A percentile compares a stretch with the other conserved stretches of the same genome.
Conservation (phyloP, 2,113 vertebrate species). For the Cyprinodon tularosa region DNA sequence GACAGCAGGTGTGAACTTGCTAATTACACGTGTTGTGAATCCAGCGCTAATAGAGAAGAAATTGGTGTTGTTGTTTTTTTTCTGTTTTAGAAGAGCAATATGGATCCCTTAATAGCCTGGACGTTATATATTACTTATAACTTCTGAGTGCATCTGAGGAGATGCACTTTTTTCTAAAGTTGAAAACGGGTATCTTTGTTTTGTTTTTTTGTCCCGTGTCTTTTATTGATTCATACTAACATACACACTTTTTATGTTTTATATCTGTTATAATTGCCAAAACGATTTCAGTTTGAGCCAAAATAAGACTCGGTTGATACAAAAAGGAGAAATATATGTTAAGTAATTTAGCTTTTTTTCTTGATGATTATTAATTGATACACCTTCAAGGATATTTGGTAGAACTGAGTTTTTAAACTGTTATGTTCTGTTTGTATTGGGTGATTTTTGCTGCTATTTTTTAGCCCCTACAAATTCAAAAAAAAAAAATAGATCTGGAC, state of each 20-base stretch:
- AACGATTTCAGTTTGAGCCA: too few relatives aligned
- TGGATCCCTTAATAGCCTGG: background rate
- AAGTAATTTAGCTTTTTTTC: too few relatives aligned
- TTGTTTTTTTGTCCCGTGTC: too few relatives aligned
- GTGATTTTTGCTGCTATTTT: too few relatives aligned
- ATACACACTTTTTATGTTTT: background rate
- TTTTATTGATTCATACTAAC: background rate
- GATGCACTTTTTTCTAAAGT: background rate
- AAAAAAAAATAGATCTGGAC: too few relatives aligned
- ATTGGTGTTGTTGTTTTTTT: background rate
- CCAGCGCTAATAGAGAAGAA: background rate
- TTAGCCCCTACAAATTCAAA: too few relatives aligned
- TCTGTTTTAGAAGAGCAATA: background rate
- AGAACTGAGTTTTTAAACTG: too few relatives aligned
- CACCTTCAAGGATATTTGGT: too few relatives aligned
- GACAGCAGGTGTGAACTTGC: slow-evolving; percentile 25
- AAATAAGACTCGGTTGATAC: too few relatives aligned
- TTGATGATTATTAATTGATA: too few relatives aligned
- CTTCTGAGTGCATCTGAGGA: background rate
- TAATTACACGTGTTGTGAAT: slow-evolving; percentile 13
- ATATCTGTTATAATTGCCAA: background rate
- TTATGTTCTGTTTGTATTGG: too few relatives aligned
- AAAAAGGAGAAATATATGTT: too few relatives aligned
- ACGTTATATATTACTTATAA: background rate
- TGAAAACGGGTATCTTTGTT: background rate